Conservation (phyloP, 1,140 invertebrate species). For the Drosophila baimaii region DNA sequence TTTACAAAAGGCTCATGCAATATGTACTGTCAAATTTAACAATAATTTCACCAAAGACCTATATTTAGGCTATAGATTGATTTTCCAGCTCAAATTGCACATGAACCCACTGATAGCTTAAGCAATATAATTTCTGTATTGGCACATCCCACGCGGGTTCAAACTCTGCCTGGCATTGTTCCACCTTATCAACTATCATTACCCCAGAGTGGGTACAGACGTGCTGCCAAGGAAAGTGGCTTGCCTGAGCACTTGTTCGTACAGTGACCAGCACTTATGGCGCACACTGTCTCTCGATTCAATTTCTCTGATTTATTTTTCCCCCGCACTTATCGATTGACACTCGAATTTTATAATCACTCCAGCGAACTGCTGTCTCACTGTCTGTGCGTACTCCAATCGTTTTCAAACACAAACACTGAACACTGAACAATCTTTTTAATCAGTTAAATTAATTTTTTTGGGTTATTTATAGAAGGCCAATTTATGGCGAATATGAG, state of each 20-base stretch:
- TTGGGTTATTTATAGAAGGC: slow-evolving; percentile 25
- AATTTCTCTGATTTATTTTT: slow-evolving; percentile 45
- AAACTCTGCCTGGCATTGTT: not conserved
- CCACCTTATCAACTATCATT: slow-evolving; percentile 25
- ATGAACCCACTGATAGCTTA: not conserved
- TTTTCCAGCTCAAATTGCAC: not conserved
- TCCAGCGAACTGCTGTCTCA: slow-evolving; percentile 29
- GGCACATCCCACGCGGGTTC: slow-evolving; percentile 16
- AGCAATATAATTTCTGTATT: slow-evolving; percentile 10
- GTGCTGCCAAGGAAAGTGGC: slow-evolving; percentile 16
- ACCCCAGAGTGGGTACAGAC: not conserved
- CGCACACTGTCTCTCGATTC: slow-evolving; percentile 2
- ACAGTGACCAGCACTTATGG: slow-evolving; percentile 38
- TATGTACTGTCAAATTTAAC: not conserved
- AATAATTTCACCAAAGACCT: not conserved
- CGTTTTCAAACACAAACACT: slow-evolving; percentile 22
- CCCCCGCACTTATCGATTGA: slow-evolving; percentile 22
- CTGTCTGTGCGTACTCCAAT: slow-evolving; percentile 30
- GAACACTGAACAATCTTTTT: slow-evolving; percentile 20
- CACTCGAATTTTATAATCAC: slow-evolving; percentile 31
- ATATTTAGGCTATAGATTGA: not conserved
- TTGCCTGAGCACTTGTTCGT: slow-evolving; percentile 3
- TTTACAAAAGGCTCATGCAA: not conserved
- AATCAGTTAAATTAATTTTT: slow-evolving; percentile 29
- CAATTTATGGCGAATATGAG: slow-evolving; percentile 1